Evolutionary conservation across 2,888 invertebrate genomes (phyloP), one percentile per base, ranked within the genome.

Genomic region (Dexiosoma caninum): DNA sequence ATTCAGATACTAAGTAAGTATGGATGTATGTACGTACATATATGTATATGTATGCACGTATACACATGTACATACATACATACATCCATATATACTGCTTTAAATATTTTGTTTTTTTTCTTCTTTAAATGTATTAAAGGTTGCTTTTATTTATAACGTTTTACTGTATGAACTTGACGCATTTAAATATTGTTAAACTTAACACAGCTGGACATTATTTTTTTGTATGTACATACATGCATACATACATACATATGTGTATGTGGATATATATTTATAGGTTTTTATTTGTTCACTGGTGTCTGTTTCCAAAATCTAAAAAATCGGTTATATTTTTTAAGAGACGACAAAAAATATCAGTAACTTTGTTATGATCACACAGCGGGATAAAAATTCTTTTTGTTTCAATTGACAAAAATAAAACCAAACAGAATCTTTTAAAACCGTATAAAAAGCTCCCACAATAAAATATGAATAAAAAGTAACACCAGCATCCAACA

Each of bases 131-230:
- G 64, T 23, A 27, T 44, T 30, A 72, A 51, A 71, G 51, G 23
- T 53, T 66, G 19, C 23, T 51, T 55, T 59, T 78, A 71, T 78
- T 71, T 76, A 77, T 77, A 81, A 81, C 81, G 71, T 72, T 77
- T 77, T 72, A 69, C 72, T 69, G 77, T 62, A 49, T 72, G 81
- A 81, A 77, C 72, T 81, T 81, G 77, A 81, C 81, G 81, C 81
- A 77, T 81, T 81, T 81, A 81, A 77, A 81, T 81, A 81, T 74
- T 77, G 81, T 81, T 81, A 81, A 81, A 77, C 72, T 77, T 72
- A 62, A 44, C 81, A 81, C 81, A 81, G 81, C 81, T 77, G 81
- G 81, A 81, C 81, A 77, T 69, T 59, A 51, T 42, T 72, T 53
- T 40, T n/a, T n/a, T n/a, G n/a, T n/a, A n/a, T n/a, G n/a, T n/a